Percentiles rank a stretch among this genome's conserved stretches.
phyloP scores from a whole-genome alignment of 2,888 invertebrate genomes.

The Mesoligia furuncula region DNA sequence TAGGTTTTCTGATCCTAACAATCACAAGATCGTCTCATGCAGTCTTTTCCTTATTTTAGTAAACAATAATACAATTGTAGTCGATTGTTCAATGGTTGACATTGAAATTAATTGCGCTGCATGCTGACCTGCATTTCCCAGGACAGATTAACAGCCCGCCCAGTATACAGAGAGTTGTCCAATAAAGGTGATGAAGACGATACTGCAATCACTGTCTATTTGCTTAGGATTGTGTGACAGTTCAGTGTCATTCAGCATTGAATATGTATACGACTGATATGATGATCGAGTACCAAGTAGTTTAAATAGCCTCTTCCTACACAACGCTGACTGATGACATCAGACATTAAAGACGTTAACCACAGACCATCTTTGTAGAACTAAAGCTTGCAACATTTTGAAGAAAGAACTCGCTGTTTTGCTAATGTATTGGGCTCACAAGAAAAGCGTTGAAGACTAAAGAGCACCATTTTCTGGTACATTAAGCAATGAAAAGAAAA shows the following conservation, averaged over 20 bases:
- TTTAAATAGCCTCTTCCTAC: constrained; percentile 41
- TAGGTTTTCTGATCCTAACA: constrained; percentile 26
- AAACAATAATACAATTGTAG: constrained; percentile 46
- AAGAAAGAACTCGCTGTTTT: constrained; percentile 41
- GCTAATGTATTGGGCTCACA: constrained; percentile 21
- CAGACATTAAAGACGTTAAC: constrained; percentile 37
- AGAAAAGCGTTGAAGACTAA: constrained; percentile 39
- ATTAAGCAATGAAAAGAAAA: constrained; percentile 48
- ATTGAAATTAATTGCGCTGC: constrained; percentile 40
- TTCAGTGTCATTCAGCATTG: constrained; percentile 18
- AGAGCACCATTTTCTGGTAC: constrained; percentile 35
- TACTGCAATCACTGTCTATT: constrained; percentile 13
- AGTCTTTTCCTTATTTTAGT: constrained; percentile 39
- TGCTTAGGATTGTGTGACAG: constrained; percentile 16
- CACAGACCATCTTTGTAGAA: constrained; percentile 34
- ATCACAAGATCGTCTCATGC: constrained; percentile 34
- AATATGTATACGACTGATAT: constrained; percentile 22
- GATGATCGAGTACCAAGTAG: constrained; percentile 39
- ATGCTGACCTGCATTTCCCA: constrained; percentile 13
- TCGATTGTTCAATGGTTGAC: constrained; percentile 33
- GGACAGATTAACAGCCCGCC: background rate
- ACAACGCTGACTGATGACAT: constrained; percentile 38
- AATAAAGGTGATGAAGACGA: background rate
- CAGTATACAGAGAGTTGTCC: background rate
- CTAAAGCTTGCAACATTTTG: constrained; percentile 24